A percentile compares a stretch with the other conserved stretches of the same genome.
Conservation (phyloP, 2,113 vertebrate species). For the Salvelinus sp. region DNA sequence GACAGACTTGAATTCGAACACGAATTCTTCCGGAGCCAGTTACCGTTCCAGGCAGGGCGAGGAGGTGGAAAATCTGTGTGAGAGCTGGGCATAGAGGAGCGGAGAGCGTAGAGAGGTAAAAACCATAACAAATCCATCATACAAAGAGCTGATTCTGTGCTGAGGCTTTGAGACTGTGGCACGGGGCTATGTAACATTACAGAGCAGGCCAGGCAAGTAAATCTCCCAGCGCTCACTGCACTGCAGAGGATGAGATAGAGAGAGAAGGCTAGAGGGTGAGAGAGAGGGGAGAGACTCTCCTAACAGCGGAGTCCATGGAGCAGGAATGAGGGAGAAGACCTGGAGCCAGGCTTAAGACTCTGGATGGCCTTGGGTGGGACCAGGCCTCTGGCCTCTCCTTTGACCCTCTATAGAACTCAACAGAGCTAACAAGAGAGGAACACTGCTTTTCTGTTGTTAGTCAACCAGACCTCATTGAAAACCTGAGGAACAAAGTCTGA, state of each 20-base stretch:
- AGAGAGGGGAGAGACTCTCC: constrained; percentile 4
- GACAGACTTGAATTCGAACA: background rate
- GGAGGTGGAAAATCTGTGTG: background rate
- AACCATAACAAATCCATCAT: constrained; percentile 67
- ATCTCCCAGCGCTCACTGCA: constrained; percentile 9
- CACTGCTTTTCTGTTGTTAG: background rate
- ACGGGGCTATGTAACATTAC: constrained; percentile 26
- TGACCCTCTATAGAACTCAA: background rate
- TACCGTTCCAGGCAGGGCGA: background rate
- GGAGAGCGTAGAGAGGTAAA: constrained; percentile 26
- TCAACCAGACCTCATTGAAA: constrained; percentile 5
- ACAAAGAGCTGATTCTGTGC: constrained; percentile 71
- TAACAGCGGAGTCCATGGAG: background rate
- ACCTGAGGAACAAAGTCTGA: constrained; percentile 46
- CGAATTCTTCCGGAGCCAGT: constrained; percentile 4
- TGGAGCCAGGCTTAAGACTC: background rate
- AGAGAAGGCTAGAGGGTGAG: constrained; percentile 1
- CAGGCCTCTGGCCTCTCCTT: constrained; percentile 1
- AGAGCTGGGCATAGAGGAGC: background rate
- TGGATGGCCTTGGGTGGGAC: background rate
- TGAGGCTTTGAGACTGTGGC: constrained; percentile 21
- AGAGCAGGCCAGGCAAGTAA: constrained; percentile 50
- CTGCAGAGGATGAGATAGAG: constrained; percentile 3
- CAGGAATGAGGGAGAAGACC: too few species aligned
- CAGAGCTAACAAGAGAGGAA: background rate